phyloP scores from a whole-genome alignment of 37 sponge, comb jelly and placozoan genomes.

The Bolinopsis microptera region DNA sequence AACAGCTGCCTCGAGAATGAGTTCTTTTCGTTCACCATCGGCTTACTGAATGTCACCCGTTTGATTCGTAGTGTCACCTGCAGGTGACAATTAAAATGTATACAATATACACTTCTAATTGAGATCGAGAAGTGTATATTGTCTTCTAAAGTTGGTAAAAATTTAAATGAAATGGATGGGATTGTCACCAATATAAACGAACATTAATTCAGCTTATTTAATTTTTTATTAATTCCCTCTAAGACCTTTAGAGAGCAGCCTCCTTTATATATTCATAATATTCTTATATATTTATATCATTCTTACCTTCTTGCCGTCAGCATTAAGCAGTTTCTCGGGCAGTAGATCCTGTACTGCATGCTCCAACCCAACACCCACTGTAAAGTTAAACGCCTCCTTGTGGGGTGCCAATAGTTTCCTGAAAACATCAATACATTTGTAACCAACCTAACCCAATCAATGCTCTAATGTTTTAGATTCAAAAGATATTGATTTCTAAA shows the following conservation, averaged over 20 bases:
- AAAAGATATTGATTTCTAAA: no score
- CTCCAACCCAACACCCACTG: slow-evolving; percentile 76
- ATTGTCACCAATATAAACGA: not conserved
- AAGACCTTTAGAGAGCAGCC: no score
- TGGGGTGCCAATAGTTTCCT: slow-evolving; percentile 77
- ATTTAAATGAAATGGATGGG: not conserved
- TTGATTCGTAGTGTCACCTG: slow-evolving; percentile 30
- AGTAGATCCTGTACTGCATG: slow-evolving; percentile 80
- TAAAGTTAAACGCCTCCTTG: slow-evolving; percentile 87
- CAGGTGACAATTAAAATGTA: not conserved
- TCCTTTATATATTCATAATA: no score
- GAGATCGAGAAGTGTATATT: no score
- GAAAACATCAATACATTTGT: not conserved
- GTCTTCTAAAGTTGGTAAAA: no score
- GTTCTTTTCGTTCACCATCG: slow-evolving; percentile 61
- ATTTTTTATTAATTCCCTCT: no score
- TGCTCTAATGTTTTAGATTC: no score
- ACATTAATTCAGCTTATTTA: not conserved
- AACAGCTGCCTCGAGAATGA: not conserved
- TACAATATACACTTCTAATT: no score
- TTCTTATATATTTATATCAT: no score
- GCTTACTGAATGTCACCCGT: slow-evolving; percentile 1
- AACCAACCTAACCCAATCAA: no score
- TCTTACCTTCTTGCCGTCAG: slow-evolving; percentile 65
- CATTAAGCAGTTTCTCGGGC: slow-evolving; percentile 72